A percentile compares a stretch with the other conserved stretches of the same genome.
These are phyloP conservation scores for Blera fallax DNA, from an alignment of 2,888 invertebrate genomes.

Conservation along the genomic window DNA sequence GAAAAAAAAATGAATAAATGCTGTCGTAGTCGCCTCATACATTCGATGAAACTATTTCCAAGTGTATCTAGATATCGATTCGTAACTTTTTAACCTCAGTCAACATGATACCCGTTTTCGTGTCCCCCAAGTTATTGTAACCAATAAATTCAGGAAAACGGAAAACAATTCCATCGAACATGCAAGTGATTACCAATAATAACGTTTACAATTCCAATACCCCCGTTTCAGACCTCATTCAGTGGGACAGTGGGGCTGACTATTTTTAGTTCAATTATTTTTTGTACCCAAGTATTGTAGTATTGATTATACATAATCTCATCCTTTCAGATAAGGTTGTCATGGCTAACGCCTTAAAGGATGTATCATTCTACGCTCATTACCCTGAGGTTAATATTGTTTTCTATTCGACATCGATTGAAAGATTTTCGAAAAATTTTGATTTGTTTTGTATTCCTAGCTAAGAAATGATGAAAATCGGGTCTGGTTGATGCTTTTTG, in stretches of 20 bases:
- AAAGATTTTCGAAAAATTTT: too few relatives aligned
- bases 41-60: background rate
- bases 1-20: background rate
- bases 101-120: conserved; percentile 40
- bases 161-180: conserved; percentile 47
- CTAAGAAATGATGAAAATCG: conserved; percentile 79
- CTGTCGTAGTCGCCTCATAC: background rate
- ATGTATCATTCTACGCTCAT: conserved; percentile 81
- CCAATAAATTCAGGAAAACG: conserved; percentile 42
- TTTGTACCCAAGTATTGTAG: background rate
- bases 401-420: background rate
- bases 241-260: background rate
- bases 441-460: conserved; percentile 62
- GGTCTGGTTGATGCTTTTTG: conserved; percentile 84
- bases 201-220: conserved; percentile 25
- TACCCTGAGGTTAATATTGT: conserved; percentile 77
- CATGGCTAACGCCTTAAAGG: conserved; percentile 82
- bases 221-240: background rate
- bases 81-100: conserved; percentile 5
- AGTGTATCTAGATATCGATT: conserved; percentile 39
- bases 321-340: conserved; percentile 82
- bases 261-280: background rate
- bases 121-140: conserved; percentile 33
- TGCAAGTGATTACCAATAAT: conserved; percentile 35
- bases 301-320: conserved; percentile 22